These are phyloP conservation scores for Urocitellus parryii DNA, from an alignment of 2,113 vertebrate genomes.

Conservation along the genomic window DNA sequence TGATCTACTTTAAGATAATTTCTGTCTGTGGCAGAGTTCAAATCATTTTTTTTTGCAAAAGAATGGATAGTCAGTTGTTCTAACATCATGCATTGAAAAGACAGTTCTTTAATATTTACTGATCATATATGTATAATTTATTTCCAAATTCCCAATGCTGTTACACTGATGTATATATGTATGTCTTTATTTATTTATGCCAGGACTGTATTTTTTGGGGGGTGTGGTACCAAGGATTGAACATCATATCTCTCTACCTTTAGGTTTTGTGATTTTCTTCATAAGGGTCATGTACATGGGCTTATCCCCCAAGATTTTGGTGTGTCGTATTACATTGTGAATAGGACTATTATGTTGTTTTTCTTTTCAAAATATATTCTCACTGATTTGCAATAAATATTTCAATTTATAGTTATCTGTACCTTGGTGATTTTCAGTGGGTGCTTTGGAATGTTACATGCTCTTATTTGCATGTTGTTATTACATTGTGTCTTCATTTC, in stretches of 20 bases:
- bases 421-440: neutral
- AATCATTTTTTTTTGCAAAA: neutral
- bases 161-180: neutral
- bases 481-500: neutral
- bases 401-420: slow-evolving; percentile 15
- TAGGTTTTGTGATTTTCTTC: neutral
- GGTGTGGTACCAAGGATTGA: too few relatives aligned
- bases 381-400: neutral
- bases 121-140: neutral
- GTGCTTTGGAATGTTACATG: neutral
- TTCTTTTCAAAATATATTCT: slow-evolving; percentile 9
- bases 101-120: neutral
- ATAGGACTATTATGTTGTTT: neutral
- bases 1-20: neutral
- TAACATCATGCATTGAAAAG: neutral
- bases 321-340: neutral
- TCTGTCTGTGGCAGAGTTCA: neutral
- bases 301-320: neutral
- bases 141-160: neutral
- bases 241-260: neutral
- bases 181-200: neutral
- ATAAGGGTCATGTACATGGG: neutral
- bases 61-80: neutral
- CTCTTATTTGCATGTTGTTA: neutral
- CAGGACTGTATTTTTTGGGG: too few relatives aligned